Conservation (phyloP, 2,888 invertebrate genomes). For the Andrena camellia region DNA sequence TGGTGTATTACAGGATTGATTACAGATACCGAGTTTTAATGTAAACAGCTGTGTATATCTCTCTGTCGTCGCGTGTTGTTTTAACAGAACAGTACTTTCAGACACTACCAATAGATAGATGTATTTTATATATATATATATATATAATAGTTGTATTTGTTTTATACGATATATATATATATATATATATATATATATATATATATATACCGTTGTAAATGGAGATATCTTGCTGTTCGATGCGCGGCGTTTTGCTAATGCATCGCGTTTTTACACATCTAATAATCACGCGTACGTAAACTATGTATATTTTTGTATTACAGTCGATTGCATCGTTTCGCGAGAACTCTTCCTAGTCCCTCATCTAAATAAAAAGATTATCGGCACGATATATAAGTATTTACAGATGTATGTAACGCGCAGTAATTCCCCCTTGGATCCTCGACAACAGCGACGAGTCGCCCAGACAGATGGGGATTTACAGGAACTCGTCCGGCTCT, state of each 20-base stretch:
- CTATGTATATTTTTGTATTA: slow-evolving; percentile 36
- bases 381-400: slow-evolving; percentile 31
- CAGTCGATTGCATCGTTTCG: slow-evolving; percentile 6
- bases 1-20: slow-evolving; percentile 18
- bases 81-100: background rate
- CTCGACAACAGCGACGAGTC: slow-evolving; percentile 2
- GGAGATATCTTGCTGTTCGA: slow-evolving; percentile 14
- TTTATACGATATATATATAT: slow-evolving; percentile 2
- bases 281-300: background rate
- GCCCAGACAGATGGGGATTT: slow-evolving; percentile 22
- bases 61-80: background rate
- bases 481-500: slow-evolving; percentile 94
- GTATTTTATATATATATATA: slow-evolving; percentile 5
- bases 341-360: slow-evolving; percentile 21
- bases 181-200: slow-evolving; percentile 2
- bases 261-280: background rate
- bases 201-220: background rate
- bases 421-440: background rate
- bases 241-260: background rate
- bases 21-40: slow-evolving; percentile 38
- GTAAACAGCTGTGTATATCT: background rate
- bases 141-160: background rate
- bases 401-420: slow-evolving; percentile 40
- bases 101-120: background rate
- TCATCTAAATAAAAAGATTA: slow-evolving; percentile 21